Evolutionary conservation across 2,888 invertebrate species (phyloP).

Genomic region (Drosophila siamana): DNA sequence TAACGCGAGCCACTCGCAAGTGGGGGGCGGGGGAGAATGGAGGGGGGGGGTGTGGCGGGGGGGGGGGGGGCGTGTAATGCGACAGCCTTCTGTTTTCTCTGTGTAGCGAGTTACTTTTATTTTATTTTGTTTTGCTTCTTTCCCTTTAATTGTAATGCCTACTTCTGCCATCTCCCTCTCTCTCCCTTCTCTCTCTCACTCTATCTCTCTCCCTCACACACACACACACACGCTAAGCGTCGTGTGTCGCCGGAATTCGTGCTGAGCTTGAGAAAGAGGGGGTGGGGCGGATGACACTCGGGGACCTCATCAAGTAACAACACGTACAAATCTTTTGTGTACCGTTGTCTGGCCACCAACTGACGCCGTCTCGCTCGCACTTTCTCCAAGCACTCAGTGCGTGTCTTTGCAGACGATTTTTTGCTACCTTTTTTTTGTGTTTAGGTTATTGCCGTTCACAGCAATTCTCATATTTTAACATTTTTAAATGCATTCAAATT

Average conservation of each 20-base stretch:
- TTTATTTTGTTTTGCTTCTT: conserved; percentile 44
- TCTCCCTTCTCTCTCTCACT: conserved; percentile 19
- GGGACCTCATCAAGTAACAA: conserved; percentile 70
- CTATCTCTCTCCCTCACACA: conserved; percentile 15
- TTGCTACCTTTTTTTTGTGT: conserved; percentile 18
- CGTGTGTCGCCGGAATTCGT: conserved; percentile 38
- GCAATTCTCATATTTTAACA: conserved; percentile 73
- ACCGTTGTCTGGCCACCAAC: conserved; percentile 39
- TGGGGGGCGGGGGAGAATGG: not conserved
- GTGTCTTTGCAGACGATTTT: conserved; percentile 71
- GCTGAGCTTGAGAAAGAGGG: not conserved
- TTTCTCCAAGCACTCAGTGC: conserved; percentile 63
- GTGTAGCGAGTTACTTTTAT: conserved; percentile 34
- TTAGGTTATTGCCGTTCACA: conserved; percentile 18
- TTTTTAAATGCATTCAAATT: conserved; percentile 78
- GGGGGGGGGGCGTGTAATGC: conserved; percentile 43
- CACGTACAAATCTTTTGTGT: conserved; percentile 76
- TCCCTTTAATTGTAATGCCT: conserved; percentile 66
- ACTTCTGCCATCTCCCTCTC: conserved; percentile 36
- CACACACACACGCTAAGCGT: conserved; percentile 6
- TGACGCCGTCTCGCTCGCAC: conserved; percentile 28
- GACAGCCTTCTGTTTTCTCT: conserved; percentile 33
- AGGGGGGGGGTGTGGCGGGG: not conserved
- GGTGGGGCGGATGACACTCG: conserved; percentile 21
- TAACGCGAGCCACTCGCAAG: conserved; percentile 60